Conservation (phyloP, 2,888 invertebrate genomes). For the Coleophora flavipennella region DNA sequence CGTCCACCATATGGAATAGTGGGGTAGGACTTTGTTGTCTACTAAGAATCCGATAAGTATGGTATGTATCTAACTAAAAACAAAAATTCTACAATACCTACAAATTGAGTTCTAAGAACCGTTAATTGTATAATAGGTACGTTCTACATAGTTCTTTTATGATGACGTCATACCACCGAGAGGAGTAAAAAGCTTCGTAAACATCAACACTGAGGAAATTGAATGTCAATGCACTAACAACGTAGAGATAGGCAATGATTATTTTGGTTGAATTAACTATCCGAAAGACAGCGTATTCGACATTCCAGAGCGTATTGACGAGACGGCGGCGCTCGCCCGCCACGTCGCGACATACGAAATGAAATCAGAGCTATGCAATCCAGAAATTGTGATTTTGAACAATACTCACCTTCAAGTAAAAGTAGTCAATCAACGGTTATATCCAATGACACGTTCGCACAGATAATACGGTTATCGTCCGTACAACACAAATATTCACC, state of each 20-base stretch:
- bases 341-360: conserved; percentile 56
- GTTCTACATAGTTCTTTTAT: conserved; percentile 10
- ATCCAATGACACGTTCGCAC: conserved; percentile 65
- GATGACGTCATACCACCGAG: conserved; percentile 33
- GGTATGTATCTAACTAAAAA: background rate
- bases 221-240: background rate
- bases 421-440: conserved; percentile 57
- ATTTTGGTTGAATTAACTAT: conserved; percentile 8
- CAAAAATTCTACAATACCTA: conserved; percentile 1
- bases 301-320: conserved; percentile 43
- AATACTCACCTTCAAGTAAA: conserved; percentile 56
- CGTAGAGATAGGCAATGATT: conserved; percentile 7
- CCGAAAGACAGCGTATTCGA: conserved; percentile 22
- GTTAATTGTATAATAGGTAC: no score
- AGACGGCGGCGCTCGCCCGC: conserved; percentile 32
- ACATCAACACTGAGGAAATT: conserved; percentile 5
- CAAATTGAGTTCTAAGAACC: conserved; percentile 13
- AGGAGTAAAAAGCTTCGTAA: conserved; percentile 3
- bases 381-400: conserved; percentile 24
- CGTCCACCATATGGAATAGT: conserved; percentile 61
- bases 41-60: conserved; percentile 43
- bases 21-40: conserved; percentile 47
- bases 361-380: conserved; percentile 28
- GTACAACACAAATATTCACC: conserved; percentile 70
- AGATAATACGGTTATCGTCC: conserved; percentile 70